phyloP scores from a whole-genome alignment of 30 jellyfish, hydroid and myxozoan genomes.

The Hydractinia symbiolongicarpus region DNA sequence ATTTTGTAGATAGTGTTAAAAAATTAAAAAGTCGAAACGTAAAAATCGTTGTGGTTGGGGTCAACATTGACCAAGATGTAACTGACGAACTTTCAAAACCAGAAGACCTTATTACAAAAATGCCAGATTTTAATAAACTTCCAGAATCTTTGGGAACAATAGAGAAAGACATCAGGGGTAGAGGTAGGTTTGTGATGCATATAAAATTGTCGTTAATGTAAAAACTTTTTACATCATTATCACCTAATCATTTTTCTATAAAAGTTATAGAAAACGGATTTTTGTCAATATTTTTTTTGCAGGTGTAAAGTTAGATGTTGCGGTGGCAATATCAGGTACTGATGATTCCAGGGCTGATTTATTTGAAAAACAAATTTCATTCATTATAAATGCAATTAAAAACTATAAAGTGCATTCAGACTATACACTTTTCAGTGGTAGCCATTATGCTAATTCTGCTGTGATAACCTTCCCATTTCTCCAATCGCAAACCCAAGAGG shows the following conservation, averaged over 20 bases:
- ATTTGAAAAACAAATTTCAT: too few relatives aligned
- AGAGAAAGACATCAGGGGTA: not conserved
- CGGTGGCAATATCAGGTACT: constrained; percentile 5
- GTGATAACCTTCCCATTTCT: too few relatives aligned
- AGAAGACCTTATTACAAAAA: not conserved
- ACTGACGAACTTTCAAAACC: not conserved
- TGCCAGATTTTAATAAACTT: not conserved
- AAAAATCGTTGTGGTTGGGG: constrained; percentile 45
- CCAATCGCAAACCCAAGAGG: too few relatives aligned
- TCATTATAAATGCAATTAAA: too few relatives aligned
- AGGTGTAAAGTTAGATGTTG: constrained; percentile 14
- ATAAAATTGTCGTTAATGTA: too few relatives aligned
- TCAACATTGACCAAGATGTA: constrained; percentile 36
- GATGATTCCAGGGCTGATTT: not conserved
- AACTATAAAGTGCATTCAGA: constrained; percentile 5
- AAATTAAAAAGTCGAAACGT: constrained; percentile 38
- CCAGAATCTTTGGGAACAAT: not conserved
- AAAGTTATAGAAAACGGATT: too few relatives aligned
- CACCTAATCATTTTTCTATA: not conserved
- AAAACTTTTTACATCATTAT: not conserved
- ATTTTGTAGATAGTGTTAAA: constrained; percentile 30
- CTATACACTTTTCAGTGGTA: constrained; percentile 33
- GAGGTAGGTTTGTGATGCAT: not conserved
- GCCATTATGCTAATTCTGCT: constrained; percentile 43
- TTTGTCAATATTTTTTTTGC: not conserved